Conservation (phyloP, 2,888 invertebrate genomes). For the Trisateles emortualis region DNA sequence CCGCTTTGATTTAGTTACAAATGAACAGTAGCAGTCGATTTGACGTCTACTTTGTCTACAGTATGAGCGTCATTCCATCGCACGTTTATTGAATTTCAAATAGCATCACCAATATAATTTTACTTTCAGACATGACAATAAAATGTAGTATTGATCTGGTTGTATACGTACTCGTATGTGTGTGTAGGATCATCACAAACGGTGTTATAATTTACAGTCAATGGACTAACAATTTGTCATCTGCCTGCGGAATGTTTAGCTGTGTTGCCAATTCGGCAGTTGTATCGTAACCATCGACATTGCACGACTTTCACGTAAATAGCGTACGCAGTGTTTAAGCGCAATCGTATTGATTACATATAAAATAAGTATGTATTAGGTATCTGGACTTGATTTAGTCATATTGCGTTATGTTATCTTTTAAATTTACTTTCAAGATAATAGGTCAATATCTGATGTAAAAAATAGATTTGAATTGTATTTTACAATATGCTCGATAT, state of each 20-base stretch:
- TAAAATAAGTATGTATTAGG: not conserved
- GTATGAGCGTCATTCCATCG: not conserved
- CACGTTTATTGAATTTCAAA: conserved; percentile 8
- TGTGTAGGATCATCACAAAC: not conserved
- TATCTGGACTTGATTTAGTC: not conserved
- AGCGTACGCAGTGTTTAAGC: not conserved
- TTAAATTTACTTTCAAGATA: not conserved
- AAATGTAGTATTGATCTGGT: not conserved
- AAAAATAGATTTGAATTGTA: not conserved
- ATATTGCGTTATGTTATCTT: conserved; percentile 7
- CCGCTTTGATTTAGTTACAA: conserved; percentile 11
- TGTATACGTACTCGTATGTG: not conserved
- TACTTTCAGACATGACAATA: not conserved
- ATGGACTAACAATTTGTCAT: not conserved
- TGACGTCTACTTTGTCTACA: not conserved
- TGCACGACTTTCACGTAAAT: not conserved
- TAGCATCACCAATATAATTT: conserved; percentile 1
- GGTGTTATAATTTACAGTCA: not conserved
- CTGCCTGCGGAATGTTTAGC: not conserved
- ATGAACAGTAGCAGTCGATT: not conserved
- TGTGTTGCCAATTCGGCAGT: not conserved
- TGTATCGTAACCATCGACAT: not conserved
- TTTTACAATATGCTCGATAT: not conserved
- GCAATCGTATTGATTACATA: not conserved
- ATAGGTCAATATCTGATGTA: not conserved